Percentiles rank a stretch among this genome's conserved stretches.
Conservation (phyloP, 2,113 vertebrate genomes). For the Nicator chloris region DNA sequence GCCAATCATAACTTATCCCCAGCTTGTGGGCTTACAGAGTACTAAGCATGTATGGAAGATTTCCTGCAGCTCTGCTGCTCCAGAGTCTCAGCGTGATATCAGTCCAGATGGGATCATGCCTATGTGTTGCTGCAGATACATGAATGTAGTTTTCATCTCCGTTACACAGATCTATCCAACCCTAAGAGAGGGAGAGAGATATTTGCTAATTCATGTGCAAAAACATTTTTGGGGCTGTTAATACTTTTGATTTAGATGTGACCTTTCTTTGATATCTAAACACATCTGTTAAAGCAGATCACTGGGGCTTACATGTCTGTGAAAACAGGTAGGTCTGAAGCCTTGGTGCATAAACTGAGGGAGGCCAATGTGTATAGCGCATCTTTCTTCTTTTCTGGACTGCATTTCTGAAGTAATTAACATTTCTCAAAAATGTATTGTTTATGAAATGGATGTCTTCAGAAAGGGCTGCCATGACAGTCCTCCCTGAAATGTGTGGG, state of each 20-base stretch:
- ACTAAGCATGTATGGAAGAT: background rate
- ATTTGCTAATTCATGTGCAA: background rate
- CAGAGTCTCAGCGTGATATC: accelerated
- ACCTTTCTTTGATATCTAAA: background rate
- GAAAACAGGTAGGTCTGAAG: background rate
- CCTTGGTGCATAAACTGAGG: background rate
- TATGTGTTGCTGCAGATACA: background rate
- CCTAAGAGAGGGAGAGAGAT: background rate
- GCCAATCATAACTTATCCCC: background rate
- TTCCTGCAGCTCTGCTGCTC: background rate
- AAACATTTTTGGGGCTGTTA: background rate
- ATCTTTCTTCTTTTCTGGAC: background rate
- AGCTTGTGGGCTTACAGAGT: background rate
- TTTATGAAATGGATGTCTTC: background rate
- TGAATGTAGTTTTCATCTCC: background rate
- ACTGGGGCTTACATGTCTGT: background rate
- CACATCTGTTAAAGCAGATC: background rate
- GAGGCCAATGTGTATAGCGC: background rate
- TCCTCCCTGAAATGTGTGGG: background rate
- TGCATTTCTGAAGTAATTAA: background rate
- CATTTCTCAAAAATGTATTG: background rate
- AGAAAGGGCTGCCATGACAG: background rate
- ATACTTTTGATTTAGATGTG: background rate
- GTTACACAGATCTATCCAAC: background rate
- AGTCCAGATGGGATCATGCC: background rate